Conservation (phyloP, 2,888 invertebrate genomes). For the Thymelicus acteon region DNA sequence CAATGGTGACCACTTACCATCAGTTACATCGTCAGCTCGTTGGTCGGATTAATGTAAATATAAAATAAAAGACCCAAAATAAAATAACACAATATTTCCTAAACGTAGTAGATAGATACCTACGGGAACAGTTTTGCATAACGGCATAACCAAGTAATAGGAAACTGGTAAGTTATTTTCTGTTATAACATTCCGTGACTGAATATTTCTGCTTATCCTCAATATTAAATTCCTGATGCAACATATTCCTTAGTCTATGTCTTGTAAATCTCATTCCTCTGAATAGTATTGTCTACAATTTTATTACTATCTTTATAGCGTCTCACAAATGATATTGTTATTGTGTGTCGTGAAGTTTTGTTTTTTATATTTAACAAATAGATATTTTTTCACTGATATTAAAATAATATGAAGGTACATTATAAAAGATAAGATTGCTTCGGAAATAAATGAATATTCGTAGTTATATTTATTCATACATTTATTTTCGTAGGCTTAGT, state of each 20-base stretch:
- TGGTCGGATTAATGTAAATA: too few relatives aligned
- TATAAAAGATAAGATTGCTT: too few relatives aligned
- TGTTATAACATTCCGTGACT: constrained; percentile 60
- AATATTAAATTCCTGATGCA: constrained; percentile 76
- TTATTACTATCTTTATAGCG: constrained; percentile 10
- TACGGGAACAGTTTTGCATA: neutral
- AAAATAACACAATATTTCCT: too few relatives aligned
- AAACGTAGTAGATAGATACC: too few relatives aligned
- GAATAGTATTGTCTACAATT: constrained; percentile 25
- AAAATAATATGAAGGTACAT: too few relatives aligned
- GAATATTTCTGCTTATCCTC: constrained; percentile 69
- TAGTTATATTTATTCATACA: too few relatives aligned
- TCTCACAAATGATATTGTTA: neutral
- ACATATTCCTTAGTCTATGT: constrained; percentile 49
- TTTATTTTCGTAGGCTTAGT: too few relatives aligned
- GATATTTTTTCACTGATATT: too few relatives aligned
- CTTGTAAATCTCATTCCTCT: constrained; percentile 15
- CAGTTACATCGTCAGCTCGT: too few relatives aligned
- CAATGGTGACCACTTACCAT: too few relatives aligned
- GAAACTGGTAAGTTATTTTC: constrained; percentile 54
- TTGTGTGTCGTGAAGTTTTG: neutral
- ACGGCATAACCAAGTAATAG: constrained; percentile 31
- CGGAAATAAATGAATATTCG: too few relatives aligned
- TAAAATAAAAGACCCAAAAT: too few relatives aligned
- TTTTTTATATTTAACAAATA: neutral